Base-by-base conservation (phyloP, 2,113 vertebrate genomes). In the Nerophis lumbriciformis region DNA sequence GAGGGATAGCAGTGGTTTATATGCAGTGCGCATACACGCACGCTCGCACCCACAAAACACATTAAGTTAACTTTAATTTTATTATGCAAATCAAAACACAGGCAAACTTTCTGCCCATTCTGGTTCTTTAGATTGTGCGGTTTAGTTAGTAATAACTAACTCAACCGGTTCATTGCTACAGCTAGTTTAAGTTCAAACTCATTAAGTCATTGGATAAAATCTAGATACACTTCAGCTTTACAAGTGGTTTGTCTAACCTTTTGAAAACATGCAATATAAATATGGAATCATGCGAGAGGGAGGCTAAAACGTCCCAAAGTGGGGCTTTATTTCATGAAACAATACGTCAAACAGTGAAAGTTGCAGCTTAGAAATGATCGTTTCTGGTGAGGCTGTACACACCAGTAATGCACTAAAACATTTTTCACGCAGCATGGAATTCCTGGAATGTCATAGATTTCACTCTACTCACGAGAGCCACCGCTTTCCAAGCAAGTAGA, bases 1-100 rank as follows among this genome's bases (percentile, higher is more conserved):
- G 42, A 39, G 42, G 50, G 9, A 66, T 69, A 67, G 38, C 55
- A 42, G 39, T 59, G 19, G 38, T 62, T 4, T 50, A 61, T 12
- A 56, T 44, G 42, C 6, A 51, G 54, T 15, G 57, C 13, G 68
- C 4, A 56, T 6, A 65, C 47, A 45, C 10, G 61, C 3, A 47
- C 16, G 13, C 51, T 21, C 21, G 65, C 53, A 55, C 53, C 65
- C 4, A 38, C 38, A 51, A 36, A 16, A n/a, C 10, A 50, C 38
- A 38, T 56, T 21, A 65, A 8, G 39, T 8, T 42, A 42, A 42
- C 7, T 42, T 42, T 42, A 8, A 9, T 42, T 9, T 42, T 42
- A 3, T 42, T 42, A 9, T 9, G 39, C 39, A 1, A 42, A 42
- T 42, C 53, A 65, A 39, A 28, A 66, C 47, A 66, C 39, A 65